Base-by-base conservation (phyloP, 1,140 invertebrate genomes). In the Atopsyche davidsoni region DNA sequence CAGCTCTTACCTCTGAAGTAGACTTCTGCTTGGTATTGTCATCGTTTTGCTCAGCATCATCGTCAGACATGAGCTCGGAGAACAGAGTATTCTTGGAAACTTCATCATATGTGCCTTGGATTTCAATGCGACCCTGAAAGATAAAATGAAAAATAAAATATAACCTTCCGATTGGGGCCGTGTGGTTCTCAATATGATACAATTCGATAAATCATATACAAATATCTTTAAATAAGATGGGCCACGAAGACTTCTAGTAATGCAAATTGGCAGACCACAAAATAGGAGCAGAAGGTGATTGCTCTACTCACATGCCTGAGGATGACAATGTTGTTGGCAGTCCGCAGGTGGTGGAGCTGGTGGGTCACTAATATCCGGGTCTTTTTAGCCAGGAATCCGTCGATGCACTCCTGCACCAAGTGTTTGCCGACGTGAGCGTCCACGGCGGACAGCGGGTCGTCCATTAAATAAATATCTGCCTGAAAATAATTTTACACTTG, bases 361-460 rank as follows among this genome's bases (percentile, higher is more conserved):
- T 96, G 91, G 0, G 91, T 96, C 6, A 92, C 88, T 23, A 96
- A 67, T 6, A 83, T 82, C 1, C 66, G 87, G 60, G 74, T 88
- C 79, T 74, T 87, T 75, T 66, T 83, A 24, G 69, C 72, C n/a
- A 92, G 67, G 48, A 85, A 80, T 1, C 80, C 82, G 46, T 73
- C 73, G 11, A 85, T 72, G 46, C 82, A 85, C 53, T 82, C 76
- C 2, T 79, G 72, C 36, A 85, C 80, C 4, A 85, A 63, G 55
- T 83, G 80, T 59, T 82, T 82, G 22, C 81, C 81, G 0, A 86
- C 83, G 55, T 82, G 79, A 1, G 75, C 71, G 58, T 87, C 85
- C 4, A 87, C 81, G 0, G 82, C 81, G 32, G 79, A 81, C 22
- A 86, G 58, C 2, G 83, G 81, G 64, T 86, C 83, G 59, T 89